Base-by-base conservation (phyloP, 2,113 vertebrate genomes). In the Mungos mungo region DNA sequence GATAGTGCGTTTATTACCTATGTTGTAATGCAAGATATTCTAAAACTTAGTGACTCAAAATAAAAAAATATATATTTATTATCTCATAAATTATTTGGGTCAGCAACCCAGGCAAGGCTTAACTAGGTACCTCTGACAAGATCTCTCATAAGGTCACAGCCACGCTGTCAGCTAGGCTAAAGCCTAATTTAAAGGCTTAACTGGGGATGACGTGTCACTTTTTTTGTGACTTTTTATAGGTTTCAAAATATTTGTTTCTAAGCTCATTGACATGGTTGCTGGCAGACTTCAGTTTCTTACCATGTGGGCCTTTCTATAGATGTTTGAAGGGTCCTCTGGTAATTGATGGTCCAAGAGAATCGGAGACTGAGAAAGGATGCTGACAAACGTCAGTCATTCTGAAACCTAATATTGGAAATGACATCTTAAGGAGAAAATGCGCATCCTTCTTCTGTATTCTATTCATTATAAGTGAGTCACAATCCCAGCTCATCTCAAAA, bases 181-280 rank as follows among this genome's bases (percentile, higher is more conserved):
- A 9, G 33, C 82, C 13, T 86, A 52, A 82, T 60, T 60, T 60
- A 80, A 71, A 35, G 29, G 29, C 5, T 90, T 69, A 88, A 1
- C 4, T 92, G 57, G 27, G 9, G 25, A 79, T 19, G n/a, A 80
- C 16, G 23, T 18, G 3, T 38, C 41, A 76, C 7, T n/a, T n/a
- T n/a, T 38, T 38, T 41, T 10, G 3, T 79, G 45, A 35, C 12
- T 19, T 33, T 83, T 83, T 38, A 57, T 10, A 92, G 8, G 21
- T 47, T 25, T 72, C 52, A 92, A 82, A 77, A 45, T 18, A 83
- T 60, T 84, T 90, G n/a, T 79, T 96, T 96, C 41, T 23, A 82
- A 60, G 72, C 27, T 85, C 47, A 38, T 21, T 29, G 31, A 68
- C 2, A 13, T n/a, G 35, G 19, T 41, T 82, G 16, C 25, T 85